Base-by-base conservation (phyloP, 2,797 vertebrate species). In the Gymnoscopelus microlampas region DNA sequence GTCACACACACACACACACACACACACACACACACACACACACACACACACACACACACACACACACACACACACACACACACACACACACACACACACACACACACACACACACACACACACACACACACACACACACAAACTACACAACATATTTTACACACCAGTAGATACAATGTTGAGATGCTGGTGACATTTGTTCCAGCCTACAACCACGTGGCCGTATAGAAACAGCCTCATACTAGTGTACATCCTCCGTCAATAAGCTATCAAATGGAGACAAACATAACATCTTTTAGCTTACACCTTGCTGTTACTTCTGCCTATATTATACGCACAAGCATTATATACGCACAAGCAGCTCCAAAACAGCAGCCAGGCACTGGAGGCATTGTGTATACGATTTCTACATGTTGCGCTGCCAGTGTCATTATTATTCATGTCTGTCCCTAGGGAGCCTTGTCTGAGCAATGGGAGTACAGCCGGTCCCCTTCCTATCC, bases 371-470 rank as follows among this genome's bases (percentile, higher is more conserved):
- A 86, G 78, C 80, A 81, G 61, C 51, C 62, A 51, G 71, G 24
- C 66, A 78, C 71, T 62, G 32, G n/a, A 69, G 75, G 73, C 10
- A 14, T 66, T 77, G 71, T 81, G 74, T 83, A 83, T 85, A 85
- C 19, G 87, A 89, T 88, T 89, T 80, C 68, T 74, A 83, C 82
- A 87, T 70, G 81, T 81, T 61, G 82, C 79, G 47, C 66, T 78
- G 71, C 83, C 15, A 49, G 79, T 73, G 83, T 79, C 79, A 24
- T 88, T 85, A 88, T 85, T 86, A 89, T 90, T 91, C 86, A 89
- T 78, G 81, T 82, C 19, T 62, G 67, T 89, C 89, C 81, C 24
- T 87, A 68, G 26, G 86, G 84, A 83, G 65, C 67, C 77, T 66
- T 79, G 83, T 87, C 81, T 85, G 79, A 84, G 85, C 87, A 78